Conservation (phyloP, 2,797 vertebrate species). For the Anas bahamensis region DNA sequence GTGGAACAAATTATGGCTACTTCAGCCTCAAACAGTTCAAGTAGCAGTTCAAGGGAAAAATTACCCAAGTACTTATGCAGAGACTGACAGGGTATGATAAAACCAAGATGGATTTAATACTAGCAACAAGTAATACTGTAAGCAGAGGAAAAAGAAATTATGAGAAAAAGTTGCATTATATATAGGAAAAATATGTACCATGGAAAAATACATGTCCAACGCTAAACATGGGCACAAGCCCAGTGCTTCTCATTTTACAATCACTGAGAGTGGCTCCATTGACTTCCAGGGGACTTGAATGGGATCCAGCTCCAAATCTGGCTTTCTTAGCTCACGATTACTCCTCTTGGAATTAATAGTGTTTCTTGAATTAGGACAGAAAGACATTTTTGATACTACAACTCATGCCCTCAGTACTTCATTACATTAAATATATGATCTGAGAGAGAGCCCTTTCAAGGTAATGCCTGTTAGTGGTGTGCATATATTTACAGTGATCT, state of each 20-base stretch:
- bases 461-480: background rate
- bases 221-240: background rate
- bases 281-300: conserved; percentile 1
- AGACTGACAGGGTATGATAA: background rate
- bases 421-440: background rate
- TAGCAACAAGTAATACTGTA: background rate
- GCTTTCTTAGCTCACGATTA: background rate
- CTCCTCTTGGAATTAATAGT: background rate
- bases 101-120: background rate
- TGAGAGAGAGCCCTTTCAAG: background rate
- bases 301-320: conserved; percentile 27
- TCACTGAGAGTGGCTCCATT: background rate
- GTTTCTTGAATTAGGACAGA: background rate
- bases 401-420: background rate
- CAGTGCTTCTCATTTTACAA: background rate
- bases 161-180: background rate
- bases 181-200: conserved; percentile 2
- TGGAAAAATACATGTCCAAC: conserved; percentile 14
- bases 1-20: background rate
- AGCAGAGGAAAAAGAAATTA: background rate
- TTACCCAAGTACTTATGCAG: background rate
- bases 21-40: background rate
- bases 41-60: background rate
- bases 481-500: background rate
- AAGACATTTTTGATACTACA: background rate